Evolutionary conservation across 2,113 vertebrate genomes (phyloP).

Genomic region (Typhlomys cinereus): DNA sequence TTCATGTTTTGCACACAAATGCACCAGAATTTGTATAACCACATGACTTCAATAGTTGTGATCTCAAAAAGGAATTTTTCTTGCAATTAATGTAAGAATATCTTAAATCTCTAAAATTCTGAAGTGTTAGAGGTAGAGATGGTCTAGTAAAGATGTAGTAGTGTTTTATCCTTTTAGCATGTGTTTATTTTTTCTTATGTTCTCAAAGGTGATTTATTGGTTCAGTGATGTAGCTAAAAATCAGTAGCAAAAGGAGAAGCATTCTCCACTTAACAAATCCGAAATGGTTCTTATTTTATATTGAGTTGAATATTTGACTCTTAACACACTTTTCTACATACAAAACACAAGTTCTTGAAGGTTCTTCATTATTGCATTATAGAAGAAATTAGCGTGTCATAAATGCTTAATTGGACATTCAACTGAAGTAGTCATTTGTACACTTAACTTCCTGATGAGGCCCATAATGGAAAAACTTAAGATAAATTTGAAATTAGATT

Average conservation of each 20-base stretch:
- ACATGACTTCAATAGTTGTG: slow-evolving; percentile 70
- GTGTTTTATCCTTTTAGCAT: slow-evolving; percentile 75
- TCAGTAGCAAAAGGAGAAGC: slow-evolving; percentile 72
- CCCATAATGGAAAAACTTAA: slow-evolving; percentile 73
- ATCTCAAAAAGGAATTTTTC: slow-evolving; percentile 76
- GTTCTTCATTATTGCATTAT: slow-evolving; percentile 51
- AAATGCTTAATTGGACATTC: slow-evolving; percentile 65
- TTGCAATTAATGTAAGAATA: slow-evolving; percentile 72
- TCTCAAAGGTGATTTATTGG: slow-evolving; percentile 71
- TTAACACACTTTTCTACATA: slow-evolving; percentile 72
- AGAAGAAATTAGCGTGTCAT: slow-evolving; percentile 58
- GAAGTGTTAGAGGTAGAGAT: slow-evolving; percentile 77
- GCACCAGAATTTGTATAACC: slow-evolving; percentile 75
- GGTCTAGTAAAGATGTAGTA: slow-evolving; percentile 78
- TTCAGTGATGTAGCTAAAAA: slow-evolving; percentile 63
- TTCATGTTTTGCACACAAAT: slow-evolving; percentile 80
- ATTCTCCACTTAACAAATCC: slow-evolving; percentile 66
- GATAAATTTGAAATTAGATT: slow-evolving; percentile 65
- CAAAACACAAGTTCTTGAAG: slow-evolving; percentile 66
- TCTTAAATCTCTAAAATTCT: slow-evolving; percentile 71
- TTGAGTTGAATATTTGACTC: slow-evolving; percentile 67
- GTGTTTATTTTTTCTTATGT: slow-evolving; percentile 60
- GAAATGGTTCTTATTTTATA: slow-evolving; percentile 71
- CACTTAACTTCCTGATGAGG: slow-evolving; percentile 68
- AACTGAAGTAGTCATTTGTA: slow-evolving; percentile 55